Conservation (phyloP, 2,113 vertebrate species). For the Ellobius talpinus region DNA sequence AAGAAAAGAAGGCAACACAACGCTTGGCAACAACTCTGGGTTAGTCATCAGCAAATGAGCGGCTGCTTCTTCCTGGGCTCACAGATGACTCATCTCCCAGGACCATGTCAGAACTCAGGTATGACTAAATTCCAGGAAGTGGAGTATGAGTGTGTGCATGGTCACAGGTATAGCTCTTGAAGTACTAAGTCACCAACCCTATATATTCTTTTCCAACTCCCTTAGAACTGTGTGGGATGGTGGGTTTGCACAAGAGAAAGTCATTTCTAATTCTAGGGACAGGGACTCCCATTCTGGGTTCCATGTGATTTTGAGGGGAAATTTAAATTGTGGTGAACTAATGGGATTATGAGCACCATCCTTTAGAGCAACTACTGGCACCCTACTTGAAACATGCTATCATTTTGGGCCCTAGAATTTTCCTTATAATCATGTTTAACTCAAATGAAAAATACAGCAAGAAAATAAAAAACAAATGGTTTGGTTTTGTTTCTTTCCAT, state of each 20-base stretch:
- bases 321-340: not conserved
- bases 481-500: not conserved
- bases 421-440: slow-evolving; percentile 9
- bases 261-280: not conserved
- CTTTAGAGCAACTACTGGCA: not conserved
- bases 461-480: not conserved
- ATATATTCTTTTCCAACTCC: not conserved
- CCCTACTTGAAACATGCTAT: not conserved
- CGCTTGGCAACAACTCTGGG: not conserved
- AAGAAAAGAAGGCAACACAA: not conserved
- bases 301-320: not conserved
- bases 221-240: not conserved
- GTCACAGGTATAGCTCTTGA: not conserved
- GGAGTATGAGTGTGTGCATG: not conserved
- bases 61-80: not conserved
- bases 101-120: not conserved
- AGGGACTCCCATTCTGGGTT: not conserved
- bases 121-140: not conserved
- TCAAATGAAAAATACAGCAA: not conserved
- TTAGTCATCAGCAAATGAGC: not conserved
- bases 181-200: not conserved
- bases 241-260: not conserved
- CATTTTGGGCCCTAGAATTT: not conserved
- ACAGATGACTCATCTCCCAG: not conserved
- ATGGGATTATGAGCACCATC: not conserved